A percentile compares a stretch with the other conserved stretches of the same genome.
phyloP scores from a whole-genome alignment of 2,888 invertebrate genomes.

The Drosophila acutilabella region DNA sequence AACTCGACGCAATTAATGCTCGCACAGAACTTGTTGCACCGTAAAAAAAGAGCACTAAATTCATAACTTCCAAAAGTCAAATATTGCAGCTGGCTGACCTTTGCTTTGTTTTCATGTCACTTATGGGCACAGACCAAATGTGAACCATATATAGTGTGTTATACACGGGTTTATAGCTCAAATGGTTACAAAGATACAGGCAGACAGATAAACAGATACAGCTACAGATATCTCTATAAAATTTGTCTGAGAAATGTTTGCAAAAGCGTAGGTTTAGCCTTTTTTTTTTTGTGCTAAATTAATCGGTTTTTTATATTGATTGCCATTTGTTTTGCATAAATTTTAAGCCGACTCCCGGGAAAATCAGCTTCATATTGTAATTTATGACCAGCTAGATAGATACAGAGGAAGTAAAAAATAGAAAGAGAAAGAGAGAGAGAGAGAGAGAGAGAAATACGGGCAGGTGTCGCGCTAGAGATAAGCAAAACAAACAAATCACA shows the following conservation, averaged over 20 bases:
- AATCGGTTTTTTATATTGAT: slow-evolving; percentile 63
- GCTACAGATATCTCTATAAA: background rate
- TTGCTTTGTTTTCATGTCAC: background rate
- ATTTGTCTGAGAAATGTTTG: background rate
- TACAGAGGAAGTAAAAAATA: background rate
- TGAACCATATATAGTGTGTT: slow-evolving; percentile 51
- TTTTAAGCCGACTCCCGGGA: slow-evolving; percentile 42
- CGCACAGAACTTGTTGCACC: slow-evolving; percentile 62
- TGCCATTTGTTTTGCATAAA: slow-evolving; percentile 59
- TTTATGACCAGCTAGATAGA: slow-evolving; percentile 11
- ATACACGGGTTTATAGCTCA: slow-evolving; percentile 9
- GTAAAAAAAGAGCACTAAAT: slow-evolving; percentile 39
- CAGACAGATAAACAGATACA: background rate
- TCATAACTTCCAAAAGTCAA: slow-evolving; percentile 10
- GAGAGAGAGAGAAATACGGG: slow-evolving; percentile 7
- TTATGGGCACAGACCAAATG: slow-evolving; percentile 9
- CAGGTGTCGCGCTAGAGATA: slow-evolving; percentile 45
- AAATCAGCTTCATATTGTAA: slow-evolving; percentile 26
- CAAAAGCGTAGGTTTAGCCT: slow-evolving; percentile 14
- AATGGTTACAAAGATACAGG: slow-evolving; percentile 7
- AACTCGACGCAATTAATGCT: slow-evolving; percentile 11
- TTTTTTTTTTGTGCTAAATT: slow-evolving; percentile 49
- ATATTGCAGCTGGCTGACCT: slow-evolving; percentile 3
- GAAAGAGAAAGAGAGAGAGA: background rate
- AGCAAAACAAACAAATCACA: slow-evolving; percentile 30